phyloP scores from a whole-genome alignment of 1,140 invertebrate species.

The Campodea augens region DNA sequence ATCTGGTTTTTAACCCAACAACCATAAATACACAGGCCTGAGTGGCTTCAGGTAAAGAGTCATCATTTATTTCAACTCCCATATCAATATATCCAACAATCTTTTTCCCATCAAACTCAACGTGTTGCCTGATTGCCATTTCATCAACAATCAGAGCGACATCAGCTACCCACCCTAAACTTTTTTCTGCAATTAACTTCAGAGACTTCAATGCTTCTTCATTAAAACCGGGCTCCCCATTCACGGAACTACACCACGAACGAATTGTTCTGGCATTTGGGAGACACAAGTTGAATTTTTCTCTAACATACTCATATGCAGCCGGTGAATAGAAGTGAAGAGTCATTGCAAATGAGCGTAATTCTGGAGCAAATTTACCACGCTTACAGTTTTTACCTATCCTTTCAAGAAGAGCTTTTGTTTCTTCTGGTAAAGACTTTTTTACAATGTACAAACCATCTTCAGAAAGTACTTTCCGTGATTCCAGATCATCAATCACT shows the following conservation, averaged over 20 bases:
- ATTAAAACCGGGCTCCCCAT: slow-evolving; percentile 18
- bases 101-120: slow-evolving; percentile 15
- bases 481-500: too few relatives aligned
- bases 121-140: slow-evolving; percentile 18
- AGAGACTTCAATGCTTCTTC: slow-evolving; percentile 14
- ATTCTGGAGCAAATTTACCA: slow-evolving; percentile 6
- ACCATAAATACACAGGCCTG: too few relatives aligned
- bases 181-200: slow-evolving; percentile 8
- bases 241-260: slow-evolving; percentile 18
- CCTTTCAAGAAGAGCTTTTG: not conserved
- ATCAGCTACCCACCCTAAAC: slow-evolving; percentile 10
- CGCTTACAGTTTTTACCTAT: not conserved
- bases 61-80: slow-evolving; percentile 9
- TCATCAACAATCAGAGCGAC: slow-evolving; percentile 17
- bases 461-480: too few relatives aligned
- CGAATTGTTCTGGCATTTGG: slow-evolving; percentile 16
- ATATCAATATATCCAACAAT: too few relatives aligned
- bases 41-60: slow-evolving; percentile 13
- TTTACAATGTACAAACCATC: too few relatives aligned
- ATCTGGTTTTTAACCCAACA: too few relatives aligned
- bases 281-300: slow-evolving; percentile 16
- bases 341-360: slow-evolving; percentile 17
- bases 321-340: slow-evolving; percentile 18
- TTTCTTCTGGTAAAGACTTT: too few relatives aligned
- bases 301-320: too few relatives aligned